phyloP scores from a whole-genome alignment of 2,113 vertebrate genomes.

The Oceanodroma tethys region DNA sequence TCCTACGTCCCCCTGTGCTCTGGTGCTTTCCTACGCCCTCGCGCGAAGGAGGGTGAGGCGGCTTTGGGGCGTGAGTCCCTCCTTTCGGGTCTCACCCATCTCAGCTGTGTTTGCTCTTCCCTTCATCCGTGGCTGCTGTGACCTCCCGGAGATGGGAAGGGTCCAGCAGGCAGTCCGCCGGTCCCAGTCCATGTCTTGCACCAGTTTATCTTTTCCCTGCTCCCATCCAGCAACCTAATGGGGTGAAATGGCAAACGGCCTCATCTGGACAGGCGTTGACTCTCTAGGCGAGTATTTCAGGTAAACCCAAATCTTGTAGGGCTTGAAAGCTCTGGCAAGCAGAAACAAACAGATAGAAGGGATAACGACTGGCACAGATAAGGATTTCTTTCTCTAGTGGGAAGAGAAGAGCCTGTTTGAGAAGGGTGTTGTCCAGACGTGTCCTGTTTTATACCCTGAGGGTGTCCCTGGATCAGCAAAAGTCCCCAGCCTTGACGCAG shows the following conservation, averaged over 20 bases:
- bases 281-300: background rate
- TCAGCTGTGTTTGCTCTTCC: background rate
- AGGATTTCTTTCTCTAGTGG: background rate
- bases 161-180: background rate
- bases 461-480: background rate
- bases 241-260: background rate
- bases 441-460: background rate
- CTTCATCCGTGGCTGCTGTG: no score
- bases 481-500: background rate
- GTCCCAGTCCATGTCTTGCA: background rate
- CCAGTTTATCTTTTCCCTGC: background rate
- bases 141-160: background rate
- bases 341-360: background rate
- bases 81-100: rapidly evolving
- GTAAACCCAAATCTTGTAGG: background rate
- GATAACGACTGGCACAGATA: background rate
- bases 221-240: background rate
- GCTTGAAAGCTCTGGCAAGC: background rate
- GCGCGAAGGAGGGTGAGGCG: rapidly evolving
- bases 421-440: background rate
- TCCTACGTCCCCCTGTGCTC: background rate
- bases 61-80: background rate
- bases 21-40: background rate
- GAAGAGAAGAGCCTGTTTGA: background rate
- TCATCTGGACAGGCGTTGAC: background rate